These are phyloP conservation scores for Ifrita kowaldi DNA, from an alignment of 2,113 vertebrate genomes.

Conservation along the genomic window DNA sequence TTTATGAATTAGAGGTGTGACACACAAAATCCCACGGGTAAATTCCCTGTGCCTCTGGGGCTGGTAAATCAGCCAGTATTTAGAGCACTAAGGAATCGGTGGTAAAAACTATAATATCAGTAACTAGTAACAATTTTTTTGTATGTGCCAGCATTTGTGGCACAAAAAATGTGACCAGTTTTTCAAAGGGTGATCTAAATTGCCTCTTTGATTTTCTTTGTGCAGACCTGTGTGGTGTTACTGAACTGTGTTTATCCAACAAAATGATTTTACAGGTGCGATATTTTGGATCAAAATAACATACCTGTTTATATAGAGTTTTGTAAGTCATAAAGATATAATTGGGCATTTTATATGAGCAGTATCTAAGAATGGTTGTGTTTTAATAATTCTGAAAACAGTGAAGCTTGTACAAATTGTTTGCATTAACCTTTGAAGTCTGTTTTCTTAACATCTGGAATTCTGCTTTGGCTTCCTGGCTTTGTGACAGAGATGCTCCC, in stretches of 20 bases:
- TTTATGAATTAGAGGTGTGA: neutral
- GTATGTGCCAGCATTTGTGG: neutral
- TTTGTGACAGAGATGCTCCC: neutral
- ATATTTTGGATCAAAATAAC: neutral
- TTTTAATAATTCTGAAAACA: neutral
- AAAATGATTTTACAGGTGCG: neutral
- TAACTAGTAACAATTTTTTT: neutral
- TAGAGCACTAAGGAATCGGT: neutral
- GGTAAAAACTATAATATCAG: neutral
- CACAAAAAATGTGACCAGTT: neutral
- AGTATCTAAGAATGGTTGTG: neutral
- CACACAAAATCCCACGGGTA: neutral
- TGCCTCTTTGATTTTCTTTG: neutral
- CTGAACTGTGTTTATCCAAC: neutral
- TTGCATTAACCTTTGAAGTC: neutral
- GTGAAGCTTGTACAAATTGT: neutral
- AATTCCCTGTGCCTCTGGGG: neutral
- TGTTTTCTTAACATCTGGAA: slow-evolving; percentile 7
- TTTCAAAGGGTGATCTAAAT: neutral
- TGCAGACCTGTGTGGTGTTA: neutral
- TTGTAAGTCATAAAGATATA: neutral
- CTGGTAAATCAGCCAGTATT: neutral
- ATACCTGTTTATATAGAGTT: neutral
- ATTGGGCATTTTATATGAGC: neutral
- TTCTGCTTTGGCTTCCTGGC: neutral